phyloP scores from a whole-genome alignment of 1,140 invertebrate genomes.

The Acyrthosiphon pisum region DNA sequence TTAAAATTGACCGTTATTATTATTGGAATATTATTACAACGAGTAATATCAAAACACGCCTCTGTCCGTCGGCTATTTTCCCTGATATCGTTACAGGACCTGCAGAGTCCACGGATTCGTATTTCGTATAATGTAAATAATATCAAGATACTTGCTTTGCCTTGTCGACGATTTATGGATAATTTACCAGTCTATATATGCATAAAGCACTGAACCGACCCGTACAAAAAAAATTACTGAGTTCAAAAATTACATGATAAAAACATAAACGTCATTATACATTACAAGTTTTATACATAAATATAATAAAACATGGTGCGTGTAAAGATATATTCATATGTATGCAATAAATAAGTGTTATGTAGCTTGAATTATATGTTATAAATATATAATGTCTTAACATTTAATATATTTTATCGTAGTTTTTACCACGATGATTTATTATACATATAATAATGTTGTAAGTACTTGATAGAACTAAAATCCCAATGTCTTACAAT shows the following conservation, averaged over 20 bases:
- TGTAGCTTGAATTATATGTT: neutral
- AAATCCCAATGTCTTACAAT: neutral
- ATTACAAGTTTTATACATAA: neutral
- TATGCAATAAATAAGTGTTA: neutral
- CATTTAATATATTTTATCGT: slow-evolving; percentile 16
- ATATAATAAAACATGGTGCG: neutral
- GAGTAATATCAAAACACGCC: neutral
- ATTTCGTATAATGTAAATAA: neutral
- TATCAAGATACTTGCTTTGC: neutral
- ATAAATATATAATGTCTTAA: neutral
- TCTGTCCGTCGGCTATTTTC: neutral
- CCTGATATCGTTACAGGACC: neutral
- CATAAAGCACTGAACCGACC: neutral
- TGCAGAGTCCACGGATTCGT: neutral
- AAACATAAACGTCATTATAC: neutral
- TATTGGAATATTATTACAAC: neutral
- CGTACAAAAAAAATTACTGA: neutral
- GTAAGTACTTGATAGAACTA: neutral
- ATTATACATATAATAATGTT: neutral
- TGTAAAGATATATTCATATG: neutral
- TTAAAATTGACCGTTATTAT: neutral
- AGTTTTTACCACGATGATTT: neutral
- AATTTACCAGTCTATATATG: neutral
- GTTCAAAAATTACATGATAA: slow-evolving; percentile 1
- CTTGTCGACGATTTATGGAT: slow-evolving; percentile 32